Evolutionary conservation across 2,113 vertebrate genomes (phyloP).

Genomic region (Sinocyclocheilus maitianheensis): DNA sequence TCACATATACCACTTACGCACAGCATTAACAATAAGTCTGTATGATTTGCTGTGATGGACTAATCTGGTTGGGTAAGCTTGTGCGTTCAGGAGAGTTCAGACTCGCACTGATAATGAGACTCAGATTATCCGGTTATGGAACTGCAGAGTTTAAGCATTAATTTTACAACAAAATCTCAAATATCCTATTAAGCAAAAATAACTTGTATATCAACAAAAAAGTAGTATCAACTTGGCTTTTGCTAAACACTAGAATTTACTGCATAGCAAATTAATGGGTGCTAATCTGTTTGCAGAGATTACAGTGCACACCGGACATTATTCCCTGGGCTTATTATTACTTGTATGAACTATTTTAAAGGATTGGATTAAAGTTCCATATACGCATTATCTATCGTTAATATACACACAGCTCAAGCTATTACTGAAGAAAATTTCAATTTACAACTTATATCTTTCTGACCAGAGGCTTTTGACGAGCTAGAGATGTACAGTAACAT

Average conservation of each 20-base stretch:
- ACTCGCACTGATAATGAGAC: constrained; percentile 60
- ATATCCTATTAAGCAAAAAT: constrained; percentile 58
- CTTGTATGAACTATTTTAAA: constrained; percentile 77
- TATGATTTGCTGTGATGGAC: constrained; percentile 39
- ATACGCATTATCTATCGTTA: constrained; percentile 42
- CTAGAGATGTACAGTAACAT: neutral
- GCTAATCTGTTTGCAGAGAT: constrained; percentile 70
- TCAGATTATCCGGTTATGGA: constrained; percentile 50
- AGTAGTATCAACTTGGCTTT: constrained; percentile 30
- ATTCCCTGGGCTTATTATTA: constrained; percentile 71
- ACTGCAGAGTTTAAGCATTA: constrained; percentile 17
- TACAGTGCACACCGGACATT: constrained; percentile 68
- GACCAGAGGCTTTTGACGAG: constrained; percentile 20
- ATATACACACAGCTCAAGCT: constrained; percentile 35
- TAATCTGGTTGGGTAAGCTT: constrained; percentile 65
- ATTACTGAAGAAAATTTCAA: constrained; percentile 37
- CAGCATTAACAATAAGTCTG: constrained; percentile 72
- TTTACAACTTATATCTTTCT: constrained; percentile 33
- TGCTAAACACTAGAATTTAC: constrained; percentile 51
- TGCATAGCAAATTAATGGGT: constrained; percentile 60
- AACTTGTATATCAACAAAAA: constrained; percentile 4
- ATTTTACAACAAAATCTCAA: constrained; percentile 10
- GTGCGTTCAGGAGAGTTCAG: constrained; percentile 46
- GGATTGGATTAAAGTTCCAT: constrained; percentile 68
- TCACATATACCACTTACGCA: constrained; percentile 40